phyloP scores from a whole-genome alignment of 1,140 invertebrate species.

The Bombus superbus region DNA sequence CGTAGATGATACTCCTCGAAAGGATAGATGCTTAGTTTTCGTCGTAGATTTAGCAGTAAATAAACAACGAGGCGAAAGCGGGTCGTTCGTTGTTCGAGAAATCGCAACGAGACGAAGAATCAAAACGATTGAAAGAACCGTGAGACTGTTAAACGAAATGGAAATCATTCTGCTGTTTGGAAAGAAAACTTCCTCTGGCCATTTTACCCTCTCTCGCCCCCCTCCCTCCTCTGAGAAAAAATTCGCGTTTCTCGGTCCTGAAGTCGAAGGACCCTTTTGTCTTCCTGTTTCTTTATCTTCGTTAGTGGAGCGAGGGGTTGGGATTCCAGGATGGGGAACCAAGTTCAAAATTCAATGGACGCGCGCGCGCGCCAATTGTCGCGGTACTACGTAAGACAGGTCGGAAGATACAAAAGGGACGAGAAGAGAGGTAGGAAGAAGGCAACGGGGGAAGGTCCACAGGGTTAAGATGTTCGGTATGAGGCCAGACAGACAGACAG shows the following conservation, averaged over 20 bases:
- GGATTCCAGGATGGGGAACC: background rate
- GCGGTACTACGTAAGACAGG: constrained; percentile 1
- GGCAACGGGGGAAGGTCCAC: background rate
- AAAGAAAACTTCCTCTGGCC: constrained; percentile 12
- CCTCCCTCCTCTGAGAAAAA: background rate
- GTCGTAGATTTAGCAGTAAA: constrained; percentile 21
- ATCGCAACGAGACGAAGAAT: background rate
- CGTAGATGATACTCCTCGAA: no score
- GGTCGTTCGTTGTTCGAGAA: background rate
- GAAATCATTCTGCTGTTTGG: constrained; percentile 34
- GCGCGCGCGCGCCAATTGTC: constrained; percentile 32
- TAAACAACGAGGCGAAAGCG: background rate
- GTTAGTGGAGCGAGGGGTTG: constrained; percentile 1
- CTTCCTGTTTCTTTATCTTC: constrained; percentile 25
- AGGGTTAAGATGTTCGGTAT: constrained; percentile 43
- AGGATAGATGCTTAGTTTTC: no score
- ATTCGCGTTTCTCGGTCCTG: constrained; percentile 3
- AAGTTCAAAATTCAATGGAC: constrained; percentile 30
- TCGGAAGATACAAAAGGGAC: background rate
- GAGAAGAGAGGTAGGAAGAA: background rate
- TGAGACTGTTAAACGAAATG: constrained; percentile 38
- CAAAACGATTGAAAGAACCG: no score
- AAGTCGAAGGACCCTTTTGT: background rate
- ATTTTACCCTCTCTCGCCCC: background rate
- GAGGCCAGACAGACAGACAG: constrained; percentile 57